Conservation (phyloP, 1,140 invertebrate genomes). For the Maconellicoccus hirsutus region DNA sequence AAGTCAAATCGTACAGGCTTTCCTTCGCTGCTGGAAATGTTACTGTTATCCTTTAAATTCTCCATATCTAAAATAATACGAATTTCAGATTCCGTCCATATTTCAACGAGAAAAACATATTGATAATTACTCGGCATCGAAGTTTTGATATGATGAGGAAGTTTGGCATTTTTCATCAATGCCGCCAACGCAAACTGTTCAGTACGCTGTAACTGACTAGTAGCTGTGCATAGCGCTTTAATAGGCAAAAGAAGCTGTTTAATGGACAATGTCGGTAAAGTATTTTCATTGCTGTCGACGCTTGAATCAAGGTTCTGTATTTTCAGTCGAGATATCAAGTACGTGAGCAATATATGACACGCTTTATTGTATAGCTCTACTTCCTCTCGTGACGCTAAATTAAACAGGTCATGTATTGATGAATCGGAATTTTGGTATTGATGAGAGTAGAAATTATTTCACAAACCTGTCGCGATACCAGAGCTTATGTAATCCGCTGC, state of each 20-base stretch:
- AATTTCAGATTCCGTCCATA: no score
- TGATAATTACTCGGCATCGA: slow-evolving; percentile 36
- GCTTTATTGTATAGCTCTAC: slow-evolving; percentile 44
- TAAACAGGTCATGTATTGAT: neutral
- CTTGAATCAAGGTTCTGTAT: neutral
- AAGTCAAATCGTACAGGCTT: neutral
- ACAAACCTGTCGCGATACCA: neutral
- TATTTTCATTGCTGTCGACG: neutral
- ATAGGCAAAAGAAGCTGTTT: slow-evolving; percentile 47
- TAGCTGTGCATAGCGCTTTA: slow-evolving; percentile 45
- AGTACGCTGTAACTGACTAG: slow-evolving; percentile 41
- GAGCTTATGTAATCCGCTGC: slow-evolving; percentile 54
- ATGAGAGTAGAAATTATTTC: neutral
- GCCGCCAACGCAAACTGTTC: slow-evolving; percentile 50
- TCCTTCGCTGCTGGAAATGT: neutral
- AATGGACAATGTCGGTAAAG: slow-evolving; percentile 34
- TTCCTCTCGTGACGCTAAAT: slow-evolving; percentile 49
- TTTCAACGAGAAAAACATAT: neutral
- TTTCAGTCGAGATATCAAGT: slow-evolving; percentile 43
- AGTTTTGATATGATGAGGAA: slow-evolving; percentile 45
- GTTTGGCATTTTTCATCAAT: slow-evolving; percentile 53
- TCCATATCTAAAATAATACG: slow-evolving; percentile 12
- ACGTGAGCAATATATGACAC: slow-evolving; percentile 44
- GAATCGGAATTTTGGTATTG: neutral
- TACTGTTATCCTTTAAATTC: neutral